Percentiles rank a stretch among this genome's conserved stretches.
phyloP scores from a whole-genome alignment of 2,888 invertebrate species.

The Ophion costatus region DNA sequence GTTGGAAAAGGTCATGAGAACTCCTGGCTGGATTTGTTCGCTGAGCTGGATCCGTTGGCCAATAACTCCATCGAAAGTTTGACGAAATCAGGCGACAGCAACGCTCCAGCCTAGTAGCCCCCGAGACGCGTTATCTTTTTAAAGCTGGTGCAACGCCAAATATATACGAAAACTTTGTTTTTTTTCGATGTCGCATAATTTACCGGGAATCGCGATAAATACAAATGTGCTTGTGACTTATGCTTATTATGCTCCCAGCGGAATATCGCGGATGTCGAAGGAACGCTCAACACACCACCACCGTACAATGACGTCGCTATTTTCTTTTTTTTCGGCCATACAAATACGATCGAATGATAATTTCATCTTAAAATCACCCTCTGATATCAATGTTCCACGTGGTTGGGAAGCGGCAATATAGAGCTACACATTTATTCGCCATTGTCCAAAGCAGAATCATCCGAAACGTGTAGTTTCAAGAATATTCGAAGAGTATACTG shows the following conservation, averaged over 20 bases:
- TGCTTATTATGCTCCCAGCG: background rate
- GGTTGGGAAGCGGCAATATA: no score
- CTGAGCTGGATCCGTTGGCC: conserved; percentile 95
- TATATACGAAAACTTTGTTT: background rate
- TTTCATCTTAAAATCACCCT: conserved; percentile 25
- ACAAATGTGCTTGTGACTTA: background rate
- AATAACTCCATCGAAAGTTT: conserved; percentile 88
- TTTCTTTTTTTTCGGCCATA: background rate
- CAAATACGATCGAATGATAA: conserved; percentile 22
- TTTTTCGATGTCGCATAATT: background rate
- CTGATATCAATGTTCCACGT: no score
- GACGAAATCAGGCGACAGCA: conserved; percentile 75
- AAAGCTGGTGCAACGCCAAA: background rate
- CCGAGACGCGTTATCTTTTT: background rate
- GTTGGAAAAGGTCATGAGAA: conserved; percentile 84
- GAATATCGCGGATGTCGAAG: background rate
- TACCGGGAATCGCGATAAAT: background rate
- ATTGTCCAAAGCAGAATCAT: no score
- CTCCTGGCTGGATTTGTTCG: conserved; percentile 95
- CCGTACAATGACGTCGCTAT: background rate
- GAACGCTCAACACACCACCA: background rate
- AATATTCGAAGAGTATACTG: conserved; percentile 32
- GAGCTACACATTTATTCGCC: no score
- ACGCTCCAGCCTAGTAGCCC: conserved; percentile 78
- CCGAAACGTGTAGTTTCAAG: conserved; percentile 29